Conservation (phyloP, 1,140 invertebrate species). For the Drosophila punjabiensis region DNA sequence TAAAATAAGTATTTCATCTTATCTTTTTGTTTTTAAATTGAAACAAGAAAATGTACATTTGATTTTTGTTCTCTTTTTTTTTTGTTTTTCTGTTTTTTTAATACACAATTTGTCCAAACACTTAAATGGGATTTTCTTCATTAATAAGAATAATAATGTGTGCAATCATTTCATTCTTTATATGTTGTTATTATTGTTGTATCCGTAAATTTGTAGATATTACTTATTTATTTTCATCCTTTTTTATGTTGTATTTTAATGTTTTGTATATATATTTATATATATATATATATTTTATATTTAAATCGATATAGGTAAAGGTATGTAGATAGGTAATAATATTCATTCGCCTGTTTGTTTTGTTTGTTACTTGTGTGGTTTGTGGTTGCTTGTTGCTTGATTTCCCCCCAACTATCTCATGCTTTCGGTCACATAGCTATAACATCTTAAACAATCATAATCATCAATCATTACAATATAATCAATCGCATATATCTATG, state of each 20-base stretch:
- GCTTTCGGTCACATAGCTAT: conserved; percentile 78
- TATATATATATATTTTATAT: conserved; percentile 68
- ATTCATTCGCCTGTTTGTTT: conserved; percentile 82
- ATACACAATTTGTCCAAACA: conserved; percentile 85
- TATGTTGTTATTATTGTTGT: conserved; percentile 73
- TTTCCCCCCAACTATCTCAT: conserved; percentile 61
- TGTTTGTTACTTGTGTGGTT: conserved; percentile 74
- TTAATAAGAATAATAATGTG: conserved; percentile 81
- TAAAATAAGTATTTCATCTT: no score
- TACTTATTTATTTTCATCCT: conserved; percentile 56
- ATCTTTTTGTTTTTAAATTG: neutral
- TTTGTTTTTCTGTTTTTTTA: conserved; percentile 54
- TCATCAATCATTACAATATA: conserved; percentile 75
- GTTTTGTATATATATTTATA: conserved; percentile 67
- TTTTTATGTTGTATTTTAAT: conserved; percentile 69
- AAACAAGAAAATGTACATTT: conserved; percentile 43
- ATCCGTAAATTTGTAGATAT: conserved; percentile 83
- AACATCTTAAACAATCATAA: conserved; percentile 81
- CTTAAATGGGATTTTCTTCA: conserved; percentile 83
- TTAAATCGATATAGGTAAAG: conserved; percentile 83
- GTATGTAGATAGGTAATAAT: conserved; percentile 83
- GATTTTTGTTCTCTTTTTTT: conserved; percentile 58
- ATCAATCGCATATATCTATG: conserved; percentile 70
- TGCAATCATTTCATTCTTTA: conserved; percentile 66
- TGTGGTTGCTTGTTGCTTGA: conserved; percentile 58